A percentile compares a stretch with the other conserved stretches of the same genome.
These are phyloP conservation scores for Monochamus saltuarius DNA, from an alignment of 1,140 invertebrate genomes.

Conservation along the genomic window DNA sequence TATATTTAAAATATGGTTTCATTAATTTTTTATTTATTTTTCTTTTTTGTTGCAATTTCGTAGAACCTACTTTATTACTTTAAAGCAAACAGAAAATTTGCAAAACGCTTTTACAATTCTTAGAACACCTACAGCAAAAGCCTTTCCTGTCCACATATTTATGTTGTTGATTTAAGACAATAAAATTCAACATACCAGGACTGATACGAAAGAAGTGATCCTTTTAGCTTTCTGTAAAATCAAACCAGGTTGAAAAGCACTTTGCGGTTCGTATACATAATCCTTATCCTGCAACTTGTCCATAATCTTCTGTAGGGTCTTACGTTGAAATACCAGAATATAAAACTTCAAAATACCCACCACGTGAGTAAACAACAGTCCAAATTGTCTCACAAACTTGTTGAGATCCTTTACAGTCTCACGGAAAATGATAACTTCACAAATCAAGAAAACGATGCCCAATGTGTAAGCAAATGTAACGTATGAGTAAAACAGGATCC, in stretches of 20 bases:
- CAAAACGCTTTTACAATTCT: no score
- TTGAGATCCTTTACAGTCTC: constrained; percentile 2
- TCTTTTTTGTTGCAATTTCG: no score
- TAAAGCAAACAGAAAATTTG: no score
- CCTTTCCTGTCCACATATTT: background rate
- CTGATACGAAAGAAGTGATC: background rate
- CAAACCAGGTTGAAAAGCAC: background rate
- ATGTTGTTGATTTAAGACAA: background rate
- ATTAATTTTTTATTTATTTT: no score
- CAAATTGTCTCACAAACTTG: constrained; percentile 24
- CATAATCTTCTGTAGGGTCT: constrained; percentile 20
- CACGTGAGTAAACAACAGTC: constrained; percentile 41
- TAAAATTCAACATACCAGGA: constrained; percentile 5
- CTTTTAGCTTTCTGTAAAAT: background rate
- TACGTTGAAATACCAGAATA: constrained; percentile 15
- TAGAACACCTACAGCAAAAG: background rate
- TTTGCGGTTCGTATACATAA: constrained; percentile 17
- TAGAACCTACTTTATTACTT: no score
- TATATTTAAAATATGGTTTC: no score
- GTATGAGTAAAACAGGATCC: background rate
- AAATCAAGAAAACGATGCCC: background rate
- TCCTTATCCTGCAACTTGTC: constrained; percentile 24
- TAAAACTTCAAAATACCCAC: constrained; percentile 26
- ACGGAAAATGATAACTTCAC: constrained; percentile 9
- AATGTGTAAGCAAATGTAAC: background rate